Percentiles rank a stretch among this genome's conserved stretches.
These are phyloP conservation scores for Zele albiditarsus DNA, from an alignment of 2,888 invertebrate species.

Conservation along the genomic window DNA sequence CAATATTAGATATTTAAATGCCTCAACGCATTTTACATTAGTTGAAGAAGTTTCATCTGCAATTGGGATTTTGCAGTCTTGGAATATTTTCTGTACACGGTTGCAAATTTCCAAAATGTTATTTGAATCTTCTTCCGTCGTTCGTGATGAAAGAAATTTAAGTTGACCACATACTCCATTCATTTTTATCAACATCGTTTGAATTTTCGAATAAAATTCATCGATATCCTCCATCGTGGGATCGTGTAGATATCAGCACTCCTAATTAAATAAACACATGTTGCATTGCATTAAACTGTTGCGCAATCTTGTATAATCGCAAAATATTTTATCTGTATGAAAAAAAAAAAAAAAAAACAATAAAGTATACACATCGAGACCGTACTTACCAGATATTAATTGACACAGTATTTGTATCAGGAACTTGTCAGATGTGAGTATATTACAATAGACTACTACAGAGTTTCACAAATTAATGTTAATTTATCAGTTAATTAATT, in stretches of 20 bases:
- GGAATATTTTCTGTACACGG: constrained; percentile 47
- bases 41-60: constrained; percentile 34
- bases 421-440: background rate
- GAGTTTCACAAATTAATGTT: background rate
- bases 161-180: constrained; percentile 53
- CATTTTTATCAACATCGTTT: constrained; percentile 53
- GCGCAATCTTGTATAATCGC: background rate
- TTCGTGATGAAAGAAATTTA: constrained; percentile 55
- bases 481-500: background rate
- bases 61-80: constrained; percentile 36
- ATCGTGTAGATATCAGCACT: background rate
- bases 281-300: background rate
- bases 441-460: background rate
- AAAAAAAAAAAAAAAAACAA: background rate
- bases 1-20: constrained; percentile 61
- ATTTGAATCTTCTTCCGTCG: constrained; percentile 54
- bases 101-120: constrained; percentile 54
- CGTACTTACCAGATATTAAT: background rate
- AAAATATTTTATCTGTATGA: background rate
- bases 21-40: constrained; percentile 47
- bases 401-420: background rate
- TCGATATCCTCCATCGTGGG: constrained; percentile 50
- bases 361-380: background rate
- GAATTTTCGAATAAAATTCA: constrained; percentile 52
- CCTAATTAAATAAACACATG: background rate